Base-by-base conservation (phyloP, 2,888 invertebrate genomes). In the Caenorhabditis japonica region DNA sequence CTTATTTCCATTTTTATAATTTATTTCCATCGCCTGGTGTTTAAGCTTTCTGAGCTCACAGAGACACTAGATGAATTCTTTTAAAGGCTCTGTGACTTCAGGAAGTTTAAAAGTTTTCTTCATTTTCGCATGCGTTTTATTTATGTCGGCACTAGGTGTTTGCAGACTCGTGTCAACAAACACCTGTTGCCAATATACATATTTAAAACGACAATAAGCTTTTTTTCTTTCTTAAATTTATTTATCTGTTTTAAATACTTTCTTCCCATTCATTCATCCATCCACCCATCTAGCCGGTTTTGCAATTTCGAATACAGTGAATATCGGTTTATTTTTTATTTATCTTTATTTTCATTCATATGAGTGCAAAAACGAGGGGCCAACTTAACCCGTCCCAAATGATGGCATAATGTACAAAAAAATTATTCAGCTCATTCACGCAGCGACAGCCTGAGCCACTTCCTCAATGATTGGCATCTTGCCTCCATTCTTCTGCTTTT, bases 401-500 rank as follows among this genome's bases (percentile, higher is more conserved):
- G 43, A 56, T 66, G 56, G 66, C 66, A 39, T 21, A 47, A 66
- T 66, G 56, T 56, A 56, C 66, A 66, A 51, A 66, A 49, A 49
- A 44, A 21, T 12, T n/a, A 46, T 44, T 15, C 15, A 15, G 27
- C 25, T 34, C 13, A 10, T 36, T 68, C 43, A 68, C 19, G 68
- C 66, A 1, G 56, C 66, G 1, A 56, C 68, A 0, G 68, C 58
- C 38, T 59, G 49, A 27, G 51, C 17, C 3, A 41, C 46, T 15
- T 52, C 56, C 21, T 68, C 58, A 17, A 56, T 55, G 23, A 64
- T 34, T 2, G 47, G 27, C 27, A 19, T 30, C 39, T 19, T 10
- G 25, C 52, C 27, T 5, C 13, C 23, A n/a, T 13, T 36, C 39
- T 80, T 80, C 30, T 71, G 60, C 53, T 79, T 77, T 60, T 81